phyloP scores from a whole-genome alignment of 2,888 invertebrate genomes.

The Orgyia antiqua region DNA sequence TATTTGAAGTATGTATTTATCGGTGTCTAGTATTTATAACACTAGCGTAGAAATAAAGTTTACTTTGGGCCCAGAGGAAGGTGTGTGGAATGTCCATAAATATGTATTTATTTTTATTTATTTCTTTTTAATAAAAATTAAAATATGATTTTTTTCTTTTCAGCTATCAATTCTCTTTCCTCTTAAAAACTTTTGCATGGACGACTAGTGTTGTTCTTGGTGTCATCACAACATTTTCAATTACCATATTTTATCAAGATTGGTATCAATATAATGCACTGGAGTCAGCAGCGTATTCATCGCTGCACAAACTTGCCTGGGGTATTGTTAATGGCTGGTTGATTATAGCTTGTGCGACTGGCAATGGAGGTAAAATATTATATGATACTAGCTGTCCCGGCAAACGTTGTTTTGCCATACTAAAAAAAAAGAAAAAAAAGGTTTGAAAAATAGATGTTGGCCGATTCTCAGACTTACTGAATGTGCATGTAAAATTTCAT shows the following conservation, averaged over 20 bases:
- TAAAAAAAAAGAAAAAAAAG: no score
- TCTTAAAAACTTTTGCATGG: slow-evolving; percentile 55
- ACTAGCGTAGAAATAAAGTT: no score
- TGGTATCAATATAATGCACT: slow-evolving; percentile 75
- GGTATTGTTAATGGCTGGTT: slow-evolving; percentile 83
- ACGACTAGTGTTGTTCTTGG: slow-evolving; percentile 60
- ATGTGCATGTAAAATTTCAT: no score
- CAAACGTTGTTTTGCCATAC: no score
- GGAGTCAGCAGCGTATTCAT: slow-evolving; percentile 81
- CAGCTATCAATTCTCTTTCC: slow-evolving; percentile 54
- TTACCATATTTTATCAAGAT: slow-evolving; percentile 81
- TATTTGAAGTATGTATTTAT: no score
- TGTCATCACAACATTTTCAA: slow-evolving; percentile 78
- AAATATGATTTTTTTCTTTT: slow-evolving; percentile 10
- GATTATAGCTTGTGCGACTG: slow-evolving; percentile 82
- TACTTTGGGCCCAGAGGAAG: no score
- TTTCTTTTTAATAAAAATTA: background rate
- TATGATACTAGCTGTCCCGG: no score
- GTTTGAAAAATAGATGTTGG: no score
- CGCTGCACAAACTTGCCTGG: slow-evolving; percentile 83
- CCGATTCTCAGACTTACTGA: no score
- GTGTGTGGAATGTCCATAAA: no score
- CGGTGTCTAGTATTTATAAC: no score
- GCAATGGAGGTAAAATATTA: slow-evolving; percentile 78
- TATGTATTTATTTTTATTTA: no score